Evolutionary conservation across 2,113 vertebrate species (phyloP), one percentile per base, ranked within the genome.

Genomic region (Gracilinanus agilis): DNA sequence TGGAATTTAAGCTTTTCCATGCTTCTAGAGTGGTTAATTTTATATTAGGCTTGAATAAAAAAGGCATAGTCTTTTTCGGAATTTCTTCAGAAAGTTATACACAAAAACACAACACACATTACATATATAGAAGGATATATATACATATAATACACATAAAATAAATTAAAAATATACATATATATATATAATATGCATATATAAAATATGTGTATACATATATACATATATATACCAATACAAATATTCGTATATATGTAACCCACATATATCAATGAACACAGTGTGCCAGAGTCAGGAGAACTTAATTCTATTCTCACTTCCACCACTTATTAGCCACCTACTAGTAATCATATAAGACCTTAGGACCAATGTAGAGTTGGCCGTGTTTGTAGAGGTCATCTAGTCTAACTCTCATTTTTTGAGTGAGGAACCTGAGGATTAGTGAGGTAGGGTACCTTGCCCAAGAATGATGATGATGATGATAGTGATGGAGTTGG

Each of bases 51-150:
- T 75, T 75, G 61, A 67, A 75, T 6, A 5, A 75, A 75, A 75
- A 75, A n/a, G 34, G 12, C 61, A 67, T 67, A 75, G 0, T 75
- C 24, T 94, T 94, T 7, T 55, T 44, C 24, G 90, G 9, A 89
- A 89, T 92, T 91, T 96, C 55, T 75, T 83, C 2, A 93, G 55
- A 53, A 94, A 91, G 40, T 67, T 89, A 92, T 4, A 19, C 34
- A 53, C 1, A 90, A 44, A 94, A 61, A 95, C 83, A 21, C 3
- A 90, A 90, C 10, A 23, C n/a, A 95, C 49, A 90, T 16, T 29
- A 95, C 53, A 53, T 58, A 9, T 58, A 58, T 27, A 27, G 24
- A 54, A 13, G 12, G 24, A 58, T 27, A 8, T 58, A 25, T 56
- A 9, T 6, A 56, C 2, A 56, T 56, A 56, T 56, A 24, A 24